phyloP scores from a whole-genome alignment of 37 sponge, comb jelly and placozoan genomes.

The Lycopodina hypogea region DNA sequence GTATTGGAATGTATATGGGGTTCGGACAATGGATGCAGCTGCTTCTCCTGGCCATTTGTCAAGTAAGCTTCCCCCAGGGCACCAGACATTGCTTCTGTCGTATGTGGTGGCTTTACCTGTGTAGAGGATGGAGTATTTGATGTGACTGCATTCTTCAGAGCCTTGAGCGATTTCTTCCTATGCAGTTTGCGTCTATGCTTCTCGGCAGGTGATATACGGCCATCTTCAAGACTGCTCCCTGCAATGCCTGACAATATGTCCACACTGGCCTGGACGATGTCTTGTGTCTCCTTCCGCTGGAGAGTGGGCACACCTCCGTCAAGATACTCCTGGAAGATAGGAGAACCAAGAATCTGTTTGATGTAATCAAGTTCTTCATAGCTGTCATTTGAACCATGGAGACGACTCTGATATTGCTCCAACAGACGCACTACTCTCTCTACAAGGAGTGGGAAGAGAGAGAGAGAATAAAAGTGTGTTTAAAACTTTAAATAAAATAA shows the following conservation, averaged over 20 bases:
- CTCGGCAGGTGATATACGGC: constrained; percentile 26
- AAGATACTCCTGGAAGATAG: constrained; percentile 58
- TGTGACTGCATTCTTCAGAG: constrained; percentile 52
- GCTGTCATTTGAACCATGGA: constrained; percentile 52
- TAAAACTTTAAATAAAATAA: not conserved
- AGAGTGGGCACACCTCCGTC: not conserved
- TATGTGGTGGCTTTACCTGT: too few relatives aligned
- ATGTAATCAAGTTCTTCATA: constrained; percentile 75
- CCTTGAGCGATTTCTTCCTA: constrained; percentile 40
- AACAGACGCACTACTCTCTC: constrained; percentile 46
- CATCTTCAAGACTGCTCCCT: not conserved
- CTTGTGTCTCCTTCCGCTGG: constrained; percentile 21
- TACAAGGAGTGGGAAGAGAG: not conserved
- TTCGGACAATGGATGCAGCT: not conserved
- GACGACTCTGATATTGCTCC: constrained; percentile 59
- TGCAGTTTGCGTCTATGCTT: constrained; percentile 2
- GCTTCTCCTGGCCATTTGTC: too few relatives aligned
- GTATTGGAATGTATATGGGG: not conserved
- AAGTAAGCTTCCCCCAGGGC: too few relatives aligned
- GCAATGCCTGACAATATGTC: constrained; percentile 23
- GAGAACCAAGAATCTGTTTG: constrained; percentile 60
- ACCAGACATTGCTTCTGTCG: too few relatives aligned
- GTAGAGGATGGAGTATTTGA: not conserved
- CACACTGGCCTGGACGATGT: constrained; percentile 25
- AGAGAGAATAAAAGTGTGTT: not conserved